Evolutionary conservation across 1,140 invertebrate species (phyloP).

Genomic region (Pseudomyrmex pallidus): DNA sequence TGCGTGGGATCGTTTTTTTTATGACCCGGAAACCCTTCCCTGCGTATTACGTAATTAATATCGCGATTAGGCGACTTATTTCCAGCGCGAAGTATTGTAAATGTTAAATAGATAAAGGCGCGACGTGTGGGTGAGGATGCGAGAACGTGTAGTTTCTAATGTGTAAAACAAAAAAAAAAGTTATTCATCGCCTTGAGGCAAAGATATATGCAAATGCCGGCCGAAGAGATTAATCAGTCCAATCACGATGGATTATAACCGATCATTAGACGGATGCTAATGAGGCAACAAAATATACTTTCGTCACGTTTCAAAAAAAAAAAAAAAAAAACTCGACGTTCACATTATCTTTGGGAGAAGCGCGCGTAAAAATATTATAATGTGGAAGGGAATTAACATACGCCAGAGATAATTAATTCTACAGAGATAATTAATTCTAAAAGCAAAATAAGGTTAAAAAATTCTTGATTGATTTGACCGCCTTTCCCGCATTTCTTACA

Average conservation of each 20-base stretch:
- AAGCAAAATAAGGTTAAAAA: too few species aligned
- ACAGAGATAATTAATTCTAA: too few species aligned
- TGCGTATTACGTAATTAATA: constrained; percentile 44
- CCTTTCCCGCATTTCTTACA: neutral
- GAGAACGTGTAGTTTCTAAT: neutral
- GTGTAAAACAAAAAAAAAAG: too few species aligned
- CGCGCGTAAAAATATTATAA: neutral
- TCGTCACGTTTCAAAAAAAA: too few species aligned
- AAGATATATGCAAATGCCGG: too few species aligned
- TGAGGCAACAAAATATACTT: neutral
- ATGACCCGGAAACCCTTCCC: constrained; percentile 25
- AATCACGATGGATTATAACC: neutral
- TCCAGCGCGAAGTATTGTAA: too few species aligned
- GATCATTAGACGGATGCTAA: constrained; percentile 14
- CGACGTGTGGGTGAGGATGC: neutral
- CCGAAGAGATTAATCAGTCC: too few species aligned
- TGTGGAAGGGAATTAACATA: too few species aligned
- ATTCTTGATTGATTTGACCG: too few species aligned
- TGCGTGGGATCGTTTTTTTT: constrained; percentile 63
- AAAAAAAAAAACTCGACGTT: neutral
- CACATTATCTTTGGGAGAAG: neutral
- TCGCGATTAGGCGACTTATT: neutral
- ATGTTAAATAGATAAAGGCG: too few species aligned
- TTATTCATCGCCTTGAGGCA: too few species aligned
- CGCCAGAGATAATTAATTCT: too few species aligned